A percentile compares a stretch with the other conserved stretches of the same genome.
Evolutionary conservation across 1,140 invertebrate genomes (phyloP).

Genomic region (Mercenaria mercenaria): DNA sequence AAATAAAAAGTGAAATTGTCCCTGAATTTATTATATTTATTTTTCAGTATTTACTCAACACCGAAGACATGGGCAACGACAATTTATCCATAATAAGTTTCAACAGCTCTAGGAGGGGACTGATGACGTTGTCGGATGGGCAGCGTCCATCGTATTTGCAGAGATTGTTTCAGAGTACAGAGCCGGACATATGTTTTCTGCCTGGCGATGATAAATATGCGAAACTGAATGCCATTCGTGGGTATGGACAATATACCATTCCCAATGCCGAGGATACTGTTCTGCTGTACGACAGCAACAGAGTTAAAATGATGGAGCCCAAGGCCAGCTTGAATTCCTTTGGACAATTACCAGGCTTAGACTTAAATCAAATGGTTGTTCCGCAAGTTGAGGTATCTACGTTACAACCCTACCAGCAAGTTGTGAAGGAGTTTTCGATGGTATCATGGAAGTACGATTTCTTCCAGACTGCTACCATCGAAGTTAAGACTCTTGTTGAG

Average conservation of each 20-base stretch:
- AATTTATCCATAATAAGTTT: conserved; percentile 39
- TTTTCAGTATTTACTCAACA: background rate
- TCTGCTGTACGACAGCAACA: background rate
- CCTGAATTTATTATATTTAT: background rate
- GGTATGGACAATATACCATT: conserved; percentile 10
- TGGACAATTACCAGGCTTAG: background rate
- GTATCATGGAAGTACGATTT: conserved; percentile 29
- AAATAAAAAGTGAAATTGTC: too few species aligned
- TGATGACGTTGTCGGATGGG: background rate
- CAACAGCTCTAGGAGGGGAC: conserved; percentile 11
- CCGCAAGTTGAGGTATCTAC: background rate
- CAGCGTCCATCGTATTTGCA: background rate
- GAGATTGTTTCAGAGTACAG: background rate
- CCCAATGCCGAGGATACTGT: conserved; percentile 3
- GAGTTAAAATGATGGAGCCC: conserved; percentile 8
- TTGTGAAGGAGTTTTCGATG: conserved; percentile 32
- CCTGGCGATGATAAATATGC: conserved; percentile 22
- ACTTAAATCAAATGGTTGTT: background rate
- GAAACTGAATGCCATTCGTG: background rate
- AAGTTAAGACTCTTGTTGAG: background rate
- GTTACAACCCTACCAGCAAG: background rate
- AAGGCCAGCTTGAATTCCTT: background rate
- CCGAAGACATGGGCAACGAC: conserved; percentile 44
- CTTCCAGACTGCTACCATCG: background rate
- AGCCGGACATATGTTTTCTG: conserved; percentile 43